Evolutionary conservation across 2,113 vertebrate genomes (phyloP).

Genomic region (Neogobius melanostomus): DNA sequence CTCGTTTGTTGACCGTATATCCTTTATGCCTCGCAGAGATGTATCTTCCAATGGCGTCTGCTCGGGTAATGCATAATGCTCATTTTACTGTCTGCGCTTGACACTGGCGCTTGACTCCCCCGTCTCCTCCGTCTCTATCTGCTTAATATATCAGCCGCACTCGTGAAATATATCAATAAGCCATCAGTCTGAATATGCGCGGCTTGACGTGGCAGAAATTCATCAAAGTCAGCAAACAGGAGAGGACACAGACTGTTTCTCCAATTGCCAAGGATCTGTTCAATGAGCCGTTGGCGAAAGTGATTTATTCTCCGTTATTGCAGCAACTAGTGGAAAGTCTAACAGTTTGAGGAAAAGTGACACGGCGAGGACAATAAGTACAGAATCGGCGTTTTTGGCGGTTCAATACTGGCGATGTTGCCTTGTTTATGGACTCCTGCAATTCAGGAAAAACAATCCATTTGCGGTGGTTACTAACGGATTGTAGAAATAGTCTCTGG

Average conservation of each 20-base stretch:
- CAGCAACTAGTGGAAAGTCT: conserved; percentile 35
- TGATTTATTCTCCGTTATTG: conserved; percentile 64
- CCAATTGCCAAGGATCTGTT: conserved; percentile 59
- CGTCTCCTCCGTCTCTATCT: conserved; percentile 2
- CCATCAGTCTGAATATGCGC: conserved; percentile 58
- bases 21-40: neutral
- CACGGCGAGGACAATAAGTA: neutral
- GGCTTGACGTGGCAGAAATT: conserved; percentile 65
- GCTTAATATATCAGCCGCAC: conserved; percentile 34
- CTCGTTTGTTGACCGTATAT: neutral
- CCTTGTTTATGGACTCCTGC: neutral
- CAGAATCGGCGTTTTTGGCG: neutral
- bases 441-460: neutral
- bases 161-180: conserved; percentile 60
- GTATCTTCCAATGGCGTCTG: neutral
- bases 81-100: conserved; percentile 7
- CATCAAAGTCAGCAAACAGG: conserved; percentile 68
- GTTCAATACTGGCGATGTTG: too few species aligned
- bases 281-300: conserved; percentile 64
- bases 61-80: conserved; percentile 13
- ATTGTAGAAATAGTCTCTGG: neutral
- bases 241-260: conserved; percentile 49
- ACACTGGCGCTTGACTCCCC: neutral
- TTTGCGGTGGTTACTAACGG: neutral
- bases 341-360: conserved; percentile 38